phyloP scores from a whole-genome alignment of 2,113 vertebrate species.

The Passer domesticus region DNA sequence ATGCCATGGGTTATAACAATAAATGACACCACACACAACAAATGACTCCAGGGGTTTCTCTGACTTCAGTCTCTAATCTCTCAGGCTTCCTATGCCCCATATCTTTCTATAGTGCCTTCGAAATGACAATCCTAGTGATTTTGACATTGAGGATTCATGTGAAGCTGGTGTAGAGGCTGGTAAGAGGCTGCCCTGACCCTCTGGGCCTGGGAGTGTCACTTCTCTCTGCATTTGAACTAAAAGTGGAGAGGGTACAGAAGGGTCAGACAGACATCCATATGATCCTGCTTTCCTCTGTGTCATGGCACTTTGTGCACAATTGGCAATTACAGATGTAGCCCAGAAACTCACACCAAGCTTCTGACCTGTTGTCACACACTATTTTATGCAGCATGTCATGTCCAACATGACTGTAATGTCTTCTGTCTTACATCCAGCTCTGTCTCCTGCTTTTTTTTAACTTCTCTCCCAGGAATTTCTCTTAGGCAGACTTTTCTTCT shows the following conservation, averaged over 20 bases:
- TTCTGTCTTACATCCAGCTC: neutral
- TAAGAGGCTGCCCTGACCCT: neutral
- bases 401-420: neutral
- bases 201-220: rapidly evolving
- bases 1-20: neutral
- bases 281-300: neutral
- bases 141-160: neutral
- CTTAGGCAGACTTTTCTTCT: neutral
- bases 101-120: neutral
- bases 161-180: neutral
- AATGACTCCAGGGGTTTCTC: neutral
- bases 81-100: neutral
- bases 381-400: neutral
- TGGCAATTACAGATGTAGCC: neutral
- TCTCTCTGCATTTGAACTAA: neutral
- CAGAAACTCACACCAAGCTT: neutral
- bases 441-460: neutral
- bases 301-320: neutral
- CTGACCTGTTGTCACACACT: neutral
- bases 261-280: neutral
- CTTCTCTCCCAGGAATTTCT: neutral
- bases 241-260: neutral
- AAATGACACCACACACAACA: neutral
- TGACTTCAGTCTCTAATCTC: neutral
- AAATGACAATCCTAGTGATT: neutral